A percentile compares a stretch with the other conserved stretches of the same genome.
Evolutionary conservation across 1,140 invertebrate species (phyloP).

Genomic region (Dendrolimus punctatus): DNA sequence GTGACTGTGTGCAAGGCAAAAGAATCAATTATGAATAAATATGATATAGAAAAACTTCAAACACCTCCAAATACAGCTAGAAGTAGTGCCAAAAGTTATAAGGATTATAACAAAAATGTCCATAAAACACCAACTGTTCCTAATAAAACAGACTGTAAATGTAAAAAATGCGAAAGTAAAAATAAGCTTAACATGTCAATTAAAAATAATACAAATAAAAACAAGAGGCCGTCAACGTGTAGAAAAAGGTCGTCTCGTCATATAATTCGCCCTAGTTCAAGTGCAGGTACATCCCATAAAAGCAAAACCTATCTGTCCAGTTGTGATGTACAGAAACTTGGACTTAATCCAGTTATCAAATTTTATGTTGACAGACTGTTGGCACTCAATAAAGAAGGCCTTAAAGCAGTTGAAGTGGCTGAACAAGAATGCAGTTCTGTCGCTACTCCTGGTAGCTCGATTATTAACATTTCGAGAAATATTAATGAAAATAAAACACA

Average conservation of each 20-base stretch:
- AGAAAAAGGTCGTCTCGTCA: constrained; percentile 1
- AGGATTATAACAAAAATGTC: no score
- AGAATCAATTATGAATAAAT: background rate
- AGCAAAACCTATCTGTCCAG: constrained; percentile 13
- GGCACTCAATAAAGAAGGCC: constrained; percentile 60
- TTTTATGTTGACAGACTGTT: constrained; percentile 69
- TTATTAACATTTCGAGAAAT: constrained; percentile 60
- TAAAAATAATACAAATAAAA: constrained; percentile 5
- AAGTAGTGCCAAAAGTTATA: background rate
- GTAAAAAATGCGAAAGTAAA: constrained; percentile 1
- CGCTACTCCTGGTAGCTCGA: constrained; percentile 68
- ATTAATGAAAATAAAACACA: constrained; percentile 15
- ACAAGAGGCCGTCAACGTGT: constrained; percentile 1
- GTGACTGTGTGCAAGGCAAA: constrained; percentile 3
- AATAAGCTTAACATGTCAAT: background rate
- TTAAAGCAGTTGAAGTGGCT: constrained; percentile 66
- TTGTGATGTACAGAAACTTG: background rate
- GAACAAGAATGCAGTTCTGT: constrained; percentile 68
- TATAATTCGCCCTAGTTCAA: constrained; percentile 2
- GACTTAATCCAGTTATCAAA: constrained; percentile 51
- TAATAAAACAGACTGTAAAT: constrained; percentile 6
- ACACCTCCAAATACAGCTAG: constrained; percentile 34
- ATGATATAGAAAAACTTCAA: constrained; percentile 2
- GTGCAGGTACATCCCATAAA: constrained; percentile 1
- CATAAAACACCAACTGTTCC: constrained; percentile 1